Conservation (phyloP, 2,888 invertebrate species). For the Cephus pygmeus region DNA sequence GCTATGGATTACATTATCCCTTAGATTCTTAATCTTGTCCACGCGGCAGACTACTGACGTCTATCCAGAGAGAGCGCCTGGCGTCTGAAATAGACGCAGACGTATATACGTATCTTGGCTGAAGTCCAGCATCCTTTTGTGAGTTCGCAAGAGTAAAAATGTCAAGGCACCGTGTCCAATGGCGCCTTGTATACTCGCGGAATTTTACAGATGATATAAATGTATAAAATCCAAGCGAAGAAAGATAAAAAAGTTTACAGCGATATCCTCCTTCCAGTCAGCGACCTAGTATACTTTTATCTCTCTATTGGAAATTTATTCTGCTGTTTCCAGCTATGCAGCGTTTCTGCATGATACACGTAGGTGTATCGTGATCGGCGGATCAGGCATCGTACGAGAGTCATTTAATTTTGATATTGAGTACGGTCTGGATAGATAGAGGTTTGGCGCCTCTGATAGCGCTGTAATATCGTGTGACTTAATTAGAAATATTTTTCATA, state of each 20-base stretch:
- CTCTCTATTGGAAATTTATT: not conserved
- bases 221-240: not conserved
- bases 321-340: not conserved
- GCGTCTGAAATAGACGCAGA: slow-evolving; percentile 1
- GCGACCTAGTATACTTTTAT: not conserved
- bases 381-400: not conserved
- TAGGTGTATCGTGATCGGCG: not conserved
- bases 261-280: not conserved
- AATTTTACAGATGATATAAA: not conserved
- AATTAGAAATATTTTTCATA: not conserved
- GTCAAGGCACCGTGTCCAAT: not conserved
- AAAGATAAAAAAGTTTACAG: not conserved
- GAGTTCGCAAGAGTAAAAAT: not conserved
- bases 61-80: not conserved
- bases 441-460: not conserved
- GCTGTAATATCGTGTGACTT: not conserved
- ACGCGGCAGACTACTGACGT: not conserved
- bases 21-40: not conserved
- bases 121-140: not conserved
- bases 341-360: not conserved
- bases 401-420: not conserved
- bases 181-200: not conserved
- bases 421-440: not conserved
- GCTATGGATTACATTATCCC: not conserved
- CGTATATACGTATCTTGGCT: not conserved